Conservation (phyloP, 2,113 vertebrate genomes). For the Pyrgilauda ruficollis region DNA sequence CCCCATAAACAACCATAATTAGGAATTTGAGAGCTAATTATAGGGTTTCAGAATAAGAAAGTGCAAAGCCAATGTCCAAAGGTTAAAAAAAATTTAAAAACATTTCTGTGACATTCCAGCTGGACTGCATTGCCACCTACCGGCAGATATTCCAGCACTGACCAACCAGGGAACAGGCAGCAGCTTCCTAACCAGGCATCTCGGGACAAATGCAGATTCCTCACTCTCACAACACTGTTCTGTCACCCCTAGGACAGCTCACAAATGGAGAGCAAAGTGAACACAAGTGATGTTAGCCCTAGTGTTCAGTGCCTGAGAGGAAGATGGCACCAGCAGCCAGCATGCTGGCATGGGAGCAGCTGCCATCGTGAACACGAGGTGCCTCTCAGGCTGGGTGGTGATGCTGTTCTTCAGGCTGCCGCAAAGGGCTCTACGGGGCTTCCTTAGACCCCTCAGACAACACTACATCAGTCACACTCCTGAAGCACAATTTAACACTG, state of each 20-base stretch:
- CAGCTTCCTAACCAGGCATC: neutral
- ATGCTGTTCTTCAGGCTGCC: neutral
- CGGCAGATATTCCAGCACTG: neutral
- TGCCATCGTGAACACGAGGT: neutral
- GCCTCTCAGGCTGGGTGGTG: neutral
- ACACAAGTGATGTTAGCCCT: neutral
- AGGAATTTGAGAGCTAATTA: neutral
- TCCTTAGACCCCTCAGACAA: neutral
- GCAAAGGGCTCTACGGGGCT: neutral
- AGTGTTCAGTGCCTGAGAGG: neutral
- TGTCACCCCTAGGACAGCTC: neutral
- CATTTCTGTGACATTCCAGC: neutral
- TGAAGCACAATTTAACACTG: neutral
- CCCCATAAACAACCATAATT: neutral
- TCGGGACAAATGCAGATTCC: neutral
- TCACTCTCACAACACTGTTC: neutral
- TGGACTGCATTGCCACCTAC: slow-evolving; percentile 47
- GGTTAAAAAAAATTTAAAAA: neutral
- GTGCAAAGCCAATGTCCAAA: neutral
- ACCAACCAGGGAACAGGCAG: neutral
- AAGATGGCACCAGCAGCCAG: neutral
- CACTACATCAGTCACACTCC: neutral
- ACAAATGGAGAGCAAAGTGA: fast-evolving
- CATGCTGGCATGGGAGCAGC: neutral
- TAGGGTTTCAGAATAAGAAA: neutral